A percentile compares a stretch with the other conserved stretches of the same genome.
Conservation (phyloP, 2,113 vertebrate genomes). For the Myrmecobius fasciatus region DNA sequence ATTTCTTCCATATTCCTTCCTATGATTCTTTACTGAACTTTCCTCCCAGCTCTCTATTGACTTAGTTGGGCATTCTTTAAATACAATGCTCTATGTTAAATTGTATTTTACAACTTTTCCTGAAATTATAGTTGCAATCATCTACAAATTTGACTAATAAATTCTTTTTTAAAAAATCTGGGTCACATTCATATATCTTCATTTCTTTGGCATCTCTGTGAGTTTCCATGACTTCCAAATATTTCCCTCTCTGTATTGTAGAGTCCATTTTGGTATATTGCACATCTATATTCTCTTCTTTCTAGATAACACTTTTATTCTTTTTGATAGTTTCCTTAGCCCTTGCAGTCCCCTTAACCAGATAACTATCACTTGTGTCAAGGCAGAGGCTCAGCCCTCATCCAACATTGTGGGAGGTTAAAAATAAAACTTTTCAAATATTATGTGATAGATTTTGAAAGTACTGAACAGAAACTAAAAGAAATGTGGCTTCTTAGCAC, state of each 20-base stretch:
- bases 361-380: background rate
- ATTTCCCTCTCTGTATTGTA: background rate
- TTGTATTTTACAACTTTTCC: background rate
- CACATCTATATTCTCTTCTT: background rate
- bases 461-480: background rate
- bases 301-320: background rate
- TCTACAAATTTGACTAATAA: background rate
- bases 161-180: background rate
- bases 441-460: background rate
- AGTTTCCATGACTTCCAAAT: background rate
- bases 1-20: too few species aligned
- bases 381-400: background rate
- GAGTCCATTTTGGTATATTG: background rate
- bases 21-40: too few species aligned
- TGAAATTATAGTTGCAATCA: background rate
- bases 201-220: background rate
- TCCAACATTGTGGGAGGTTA: background rate
- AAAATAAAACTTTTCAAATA: background rate
- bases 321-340: background rate
- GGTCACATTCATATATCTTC: background rate
- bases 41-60: background rate
- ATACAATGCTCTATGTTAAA: background rate
- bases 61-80: background rate
- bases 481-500: background rate
- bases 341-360: background rate